Evolutionary conservation across 2,888 invertebrate genomes (phyloP), one percentile per base, ranked within the genome.

Genomic region (Diplazon laetatorius): DNA sequence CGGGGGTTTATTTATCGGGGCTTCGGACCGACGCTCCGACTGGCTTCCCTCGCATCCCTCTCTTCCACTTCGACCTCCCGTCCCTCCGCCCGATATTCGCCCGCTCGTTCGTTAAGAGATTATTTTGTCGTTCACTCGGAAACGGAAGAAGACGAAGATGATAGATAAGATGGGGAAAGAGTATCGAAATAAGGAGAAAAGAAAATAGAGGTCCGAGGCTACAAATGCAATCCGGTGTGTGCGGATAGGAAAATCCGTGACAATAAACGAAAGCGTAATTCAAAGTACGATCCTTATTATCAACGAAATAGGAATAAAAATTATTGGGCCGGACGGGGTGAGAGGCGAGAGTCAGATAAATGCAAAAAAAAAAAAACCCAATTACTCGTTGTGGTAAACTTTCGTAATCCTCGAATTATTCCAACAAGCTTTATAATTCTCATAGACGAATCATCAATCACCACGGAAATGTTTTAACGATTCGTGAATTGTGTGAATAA

Each of bases 1-100:
- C 75, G 83, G 76, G n/a, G 79, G 82, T 82, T 82, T 83, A 83
- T 83, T 83, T 83, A 83, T 81, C 78, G 81, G 76, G 52, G 22
- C 70, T 48, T 20, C 39, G 46, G 39, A 55, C 55, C 52, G 50
- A 42, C 37, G 74, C 62, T n/a, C n/a, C 62, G 68, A 75, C 70
- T 68, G 72, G n/a, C 68, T 78, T 71, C 71, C 46, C 62, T 66
- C n/a, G n/a, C n/a, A n/a, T n/a, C n/a, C n/a, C n/a, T n/a, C n/a
- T n/a, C n/a, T n/a, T n/a, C n/a, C n/a, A n/a, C n/a, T n/a, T n/a
- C n/a, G n/a, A n/a, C n/a, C n/a, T n/a, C n/a, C n/a, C n/a, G n/a
- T n/a, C n/a, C n/a, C n/a, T n/a, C n/a, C n/a, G n/a, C n/a, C n/a
- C n/a, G 63, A 42, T 59, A 70, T 57, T 37, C 46, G 62, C 50